phyloP scores from a whole-genome alignment of 2,797 vertebrate species.

The Hoplostethus mediterraneus region DNA sequence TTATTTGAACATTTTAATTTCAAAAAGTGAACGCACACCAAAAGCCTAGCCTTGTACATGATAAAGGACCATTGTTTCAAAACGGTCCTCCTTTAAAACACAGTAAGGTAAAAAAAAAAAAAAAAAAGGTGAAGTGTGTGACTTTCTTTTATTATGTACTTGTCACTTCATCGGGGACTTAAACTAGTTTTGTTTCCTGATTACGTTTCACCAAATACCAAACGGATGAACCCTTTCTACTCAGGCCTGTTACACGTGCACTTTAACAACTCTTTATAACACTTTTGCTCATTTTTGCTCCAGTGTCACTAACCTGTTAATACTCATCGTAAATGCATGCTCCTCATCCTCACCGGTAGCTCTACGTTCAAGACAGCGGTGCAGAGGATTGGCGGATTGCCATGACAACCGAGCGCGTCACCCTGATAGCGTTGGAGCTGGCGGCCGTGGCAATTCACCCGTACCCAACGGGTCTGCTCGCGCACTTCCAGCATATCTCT shows the following conservation, averaged over 20 bases:
- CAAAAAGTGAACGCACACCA: too few species aligned
- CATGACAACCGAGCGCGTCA: slow-evolving; percentile 91
- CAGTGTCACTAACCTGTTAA: not conserved
- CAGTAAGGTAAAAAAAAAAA: too few species aligned
- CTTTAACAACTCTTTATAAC: not conserved
- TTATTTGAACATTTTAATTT: not conserved
- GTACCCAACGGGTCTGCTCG: slow-evolving; percentile 89
- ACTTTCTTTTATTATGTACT: not conserved
- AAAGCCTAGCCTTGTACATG: too few species aligned
- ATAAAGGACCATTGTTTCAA: too few species aligned
- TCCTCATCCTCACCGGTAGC: slow-evolving; percentile 71
- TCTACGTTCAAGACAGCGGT: slow-evolving; percentile 93
- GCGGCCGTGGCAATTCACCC: slow-evolving; percentile 91
- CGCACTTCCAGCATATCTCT: slow-evolving; percentile 86
- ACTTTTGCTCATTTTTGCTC: not conserved
- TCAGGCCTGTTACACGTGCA: not conserved
- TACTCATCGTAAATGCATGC: not conserved
- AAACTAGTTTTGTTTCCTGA: not conserved
- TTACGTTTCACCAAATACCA: not conserved
- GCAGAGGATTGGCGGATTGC: slow-evolving; percentile 95
- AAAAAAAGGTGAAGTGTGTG: too few species aligned
- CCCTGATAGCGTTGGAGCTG: slow-evolving; percentile 92
- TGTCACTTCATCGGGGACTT: not conserved
- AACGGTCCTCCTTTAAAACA: too few species aligned
- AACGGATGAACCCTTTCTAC: not conserved